Conservation (phyloP, 1,140 invertebrate genomes). For the Drosophila pseudoananassae region DNA sequence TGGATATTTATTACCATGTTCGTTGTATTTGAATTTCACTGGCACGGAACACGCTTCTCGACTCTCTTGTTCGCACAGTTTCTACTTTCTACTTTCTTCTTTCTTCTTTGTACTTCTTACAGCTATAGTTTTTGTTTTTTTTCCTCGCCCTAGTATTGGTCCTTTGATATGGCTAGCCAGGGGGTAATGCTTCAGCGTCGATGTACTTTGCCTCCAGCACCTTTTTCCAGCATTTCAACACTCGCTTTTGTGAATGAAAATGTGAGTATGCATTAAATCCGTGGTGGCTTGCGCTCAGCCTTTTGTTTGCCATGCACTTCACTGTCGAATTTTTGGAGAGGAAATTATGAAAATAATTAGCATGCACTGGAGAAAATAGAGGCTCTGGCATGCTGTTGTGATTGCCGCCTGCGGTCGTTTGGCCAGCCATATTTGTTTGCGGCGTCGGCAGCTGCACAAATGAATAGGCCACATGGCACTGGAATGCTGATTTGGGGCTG, state of each 20-base stretch:
- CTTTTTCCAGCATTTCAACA: constrained; percentile 43
- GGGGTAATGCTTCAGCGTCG: constrained; percentile 46
- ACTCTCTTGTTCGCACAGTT: constrained; percentile 32
- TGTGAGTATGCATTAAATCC: constrained; percentile 49
- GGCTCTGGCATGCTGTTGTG: constrained; percentile 11
- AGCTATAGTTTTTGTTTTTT: background rate
- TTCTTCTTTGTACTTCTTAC: constrained; percentile 20
- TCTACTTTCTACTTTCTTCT: background rate
- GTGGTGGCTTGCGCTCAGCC: constrained; percentile 11
- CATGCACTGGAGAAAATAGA: constrained; percentile 31
- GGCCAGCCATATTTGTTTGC: constrained; percentile 50
- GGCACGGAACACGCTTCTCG: constrained; percentile 47
- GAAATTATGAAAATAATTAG: constrained; percentile 54
- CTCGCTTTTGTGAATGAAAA: constrained; percentile 56
- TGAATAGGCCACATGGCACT: constrained; percentile 28
- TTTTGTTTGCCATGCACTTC: constrained; percentile 3
- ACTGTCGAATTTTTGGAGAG: constrained; percentile 1
- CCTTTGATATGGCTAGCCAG: constrained; percentile 63
- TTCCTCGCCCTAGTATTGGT: constrained; percentile 37
- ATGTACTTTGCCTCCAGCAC: constrained; percentile 16
- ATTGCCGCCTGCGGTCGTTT: constrained; percentile 31
- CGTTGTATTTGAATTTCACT: constrained; percentile 70
- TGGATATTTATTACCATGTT: constrained; percentile 80
- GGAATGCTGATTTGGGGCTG: constrained; percentile 35
- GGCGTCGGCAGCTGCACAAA: constrained; percentile 51